Conservation (phyloP, 2,113 vertebrate genomes). For the Rhabdomys dilectus region DNA sequence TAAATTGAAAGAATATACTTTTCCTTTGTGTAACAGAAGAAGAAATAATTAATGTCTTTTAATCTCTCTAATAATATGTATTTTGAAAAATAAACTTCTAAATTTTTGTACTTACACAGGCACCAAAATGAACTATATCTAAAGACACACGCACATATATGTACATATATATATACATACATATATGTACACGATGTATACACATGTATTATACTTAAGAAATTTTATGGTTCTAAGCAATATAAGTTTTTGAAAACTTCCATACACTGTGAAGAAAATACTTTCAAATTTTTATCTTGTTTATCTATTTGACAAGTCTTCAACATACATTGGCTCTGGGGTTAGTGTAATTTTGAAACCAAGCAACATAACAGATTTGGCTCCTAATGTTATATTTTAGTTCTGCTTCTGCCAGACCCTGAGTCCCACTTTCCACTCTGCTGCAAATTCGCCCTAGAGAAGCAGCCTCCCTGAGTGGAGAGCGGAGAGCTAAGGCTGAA, state of each 20-base stretch:
- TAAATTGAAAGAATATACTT: conserved; percentile 33
- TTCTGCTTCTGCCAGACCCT: background rate
- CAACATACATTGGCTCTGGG: background rate
- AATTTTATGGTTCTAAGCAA: background rate
- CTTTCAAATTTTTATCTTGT: background rate
- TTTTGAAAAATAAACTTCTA: conserved; percentile 51
- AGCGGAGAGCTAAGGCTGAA: background rate
- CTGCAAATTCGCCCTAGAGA: background rate
- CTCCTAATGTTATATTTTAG: background rate
- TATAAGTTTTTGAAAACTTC: background rate
- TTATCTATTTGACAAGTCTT: background rate
- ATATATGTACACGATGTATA: background rate
- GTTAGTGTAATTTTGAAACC: background rate
- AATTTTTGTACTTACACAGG: conserved; percentile 13
- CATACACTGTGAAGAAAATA: background rate
- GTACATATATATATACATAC: background rate
- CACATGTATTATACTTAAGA: background rate
- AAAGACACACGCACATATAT: background rate
- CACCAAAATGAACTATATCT: background rate
- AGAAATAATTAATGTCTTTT: background rate
- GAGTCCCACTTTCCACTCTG: background rate
- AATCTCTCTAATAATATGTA: conserved; percentile 10
- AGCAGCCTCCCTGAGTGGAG: background rate
- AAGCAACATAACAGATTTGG: background rate
- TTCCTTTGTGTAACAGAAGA: conserved; percentile 20